Evolutionary conservation across 2,797 vertebrate species (phyloP), one percentile per base, ranked within the genome.

Genomic region (Halcyon smyrnensis): DNA sequence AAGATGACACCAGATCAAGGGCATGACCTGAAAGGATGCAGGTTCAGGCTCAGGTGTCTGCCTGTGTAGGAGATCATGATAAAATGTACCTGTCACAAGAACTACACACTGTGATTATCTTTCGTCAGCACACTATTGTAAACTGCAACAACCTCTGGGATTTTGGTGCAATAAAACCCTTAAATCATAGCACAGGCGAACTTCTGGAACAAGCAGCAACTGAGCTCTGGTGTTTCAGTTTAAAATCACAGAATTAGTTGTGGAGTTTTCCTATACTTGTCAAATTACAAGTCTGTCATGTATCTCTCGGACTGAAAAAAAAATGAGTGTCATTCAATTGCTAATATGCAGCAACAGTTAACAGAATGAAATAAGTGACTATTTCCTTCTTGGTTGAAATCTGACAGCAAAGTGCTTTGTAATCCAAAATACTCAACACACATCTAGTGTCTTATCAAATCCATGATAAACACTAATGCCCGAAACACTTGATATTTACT

Each of bases 111-210:
- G 28, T 41, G 71, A 94, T 89, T 91, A 82, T 50, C 71, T 84
- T 78, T 65, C 57, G 37, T 69, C 84, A 89, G 74, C 73, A 32
- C 25, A n/a, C 45, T 71, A 41, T 13, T 94, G 69, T 67, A 92
- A 94, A 70, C 62, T 68, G 37, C 54, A 83, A 30, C 24, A 82
- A 86, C 45, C 69, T 89, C 68, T 54, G 45, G 62, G 84, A 94
- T 89, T 96, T 87, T 71, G 56, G 37, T 81, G 89, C 75, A 95
- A 80, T 76, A 77, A 89, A 90, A 20, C 32, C 41, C 77, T 71
- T 87, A 92, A 93, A 96, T 91, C 74, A 79, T 7, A 80, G 57
- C 51, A 87, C 25, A 34, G 53, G 25, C 51, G 84, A 95, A 75
- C 41, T 78, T 76, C 54, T 54, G 71, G 79, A 87, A 64, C 32